Evolutionary conservation across 2,797 vertebrate genomes (phyloP).

Genomic region (Moxostoma hubbsi): DNA sequence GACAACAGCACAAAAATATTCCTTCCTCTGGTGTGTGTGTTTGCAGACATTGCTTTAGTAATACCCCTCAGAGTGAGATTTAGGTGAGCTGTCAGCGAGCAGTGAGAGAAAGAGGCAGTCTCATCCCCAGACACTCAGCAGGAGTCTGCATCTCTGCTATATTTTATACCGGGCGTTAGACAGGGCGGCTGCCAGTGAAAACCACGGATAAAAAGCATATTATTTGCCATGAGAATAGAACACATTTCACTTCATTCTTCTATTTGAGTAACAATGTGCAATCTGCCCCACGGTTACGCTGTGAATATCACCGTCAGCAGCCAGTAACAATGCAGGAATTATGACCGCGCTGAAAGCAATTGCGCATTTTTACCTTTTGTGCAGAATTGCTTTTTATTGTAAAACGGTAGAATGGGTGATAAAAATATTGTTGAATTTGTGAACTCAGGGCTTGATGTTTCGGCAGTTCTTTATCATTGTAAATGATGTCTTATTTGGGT

Average conservation of each 20-base stretch:
- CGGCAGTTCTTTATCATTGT: slow-evolving; percentile 15
- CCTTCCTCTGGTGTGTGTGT: slow-evolving; percentile 39
- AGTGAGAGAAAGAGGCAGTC: slow-evolving; percentile 42
- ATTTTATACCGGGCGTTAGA: slow-evolving; percentile 53
- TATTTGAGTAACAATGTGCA: slow-evolving; percentile 46
- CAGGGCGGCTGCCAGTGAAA: slow-evolving; percentile 55
- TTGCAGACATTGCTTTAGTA: slow-evolving; percentile 56
- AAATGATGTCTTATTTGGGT: slow-evolving; percentile 22
- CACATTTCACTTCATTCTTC: slow-evolving; percentile 56
- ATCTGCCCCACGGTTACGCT: slow-evolving; percentile 14
- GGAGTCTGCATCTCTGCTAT: slow-evolving; percentile 47
- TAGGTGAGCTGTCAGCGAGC: slow-evolving; percentile 59
- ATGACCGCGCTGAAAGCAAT: slow-evolving; percentile 34
- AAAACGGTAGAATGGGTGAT: slow-evolving; percentile 23
- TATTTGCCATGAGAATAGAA: slow-evolving; percentile 56
- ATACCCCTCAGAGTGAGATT: slow-evolving; percentile 59
- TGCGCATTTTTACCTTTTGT: slow-evolving; percentile 29
- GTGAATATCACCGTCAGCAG: slow-evolving; percentile 54
- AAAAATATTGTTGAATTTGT: not conserved
- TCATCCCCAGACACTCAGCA: slow-evolving; percentile 54
- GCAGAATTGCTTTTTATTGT: slow-evolving; percentile 36
- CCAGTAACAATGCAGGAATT: slow-evolving; percentile 39
- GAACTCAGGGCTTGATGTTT: slow-evolving; percentile 33
- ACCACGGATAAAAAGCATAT: slow-evolving; percentile 59
- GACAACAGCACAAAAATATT: slow-evolving; percentile 23